Evolutionary conservation across 2,797 vertebrate species (phyloP).

Genomic region (Hozukius guyotensis): DNA sequence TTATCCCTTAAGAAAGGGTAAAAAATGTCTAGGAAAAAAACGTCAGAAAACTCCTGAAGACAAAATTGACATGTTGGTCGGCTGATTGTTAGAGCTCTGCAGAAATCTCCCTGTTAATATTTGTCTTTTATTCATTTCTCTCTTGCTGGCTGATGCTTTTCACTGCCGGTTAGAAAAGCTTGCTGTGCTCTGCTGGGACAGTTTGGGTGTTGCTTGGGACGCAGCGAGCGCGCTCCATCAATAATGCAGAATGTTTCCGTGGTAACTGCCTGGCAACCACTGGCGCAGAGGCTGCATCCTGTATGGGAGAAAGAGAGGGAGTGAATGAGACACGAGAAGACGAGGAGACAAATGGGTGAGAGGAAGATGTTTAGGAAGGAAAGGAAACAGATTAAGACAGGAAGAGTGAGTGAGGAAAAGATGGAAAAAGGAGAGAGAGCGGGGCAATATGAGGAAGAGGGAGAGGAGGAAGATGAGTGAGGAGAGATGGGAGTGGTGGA

Average conservation of each 20-base stretch:
- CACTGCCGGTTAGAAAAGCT: slow-evolving; percentile 23
- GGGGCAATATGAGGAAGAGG: not conserved
- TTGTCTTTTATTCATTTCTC: not conserved
- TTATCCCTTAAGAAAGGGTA: not conserved
- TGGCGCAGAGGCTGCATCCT: slow-evolving; percentile 51
- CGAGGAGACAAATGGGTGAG: slow-evolving; percentile 23
- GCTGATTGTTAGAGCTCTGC: not conserved
- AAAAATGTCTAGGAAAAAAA: not conserved
- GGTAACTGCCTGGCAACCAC: slow-evolving; percentile 80
- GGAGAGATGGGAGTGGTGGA: not conserved
- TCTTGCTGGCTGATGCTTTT: slow-evolving; percentile 5
- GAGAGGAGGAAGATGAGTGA: not conserved
- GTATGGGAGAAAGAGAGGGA: slow-evolving; percentile 2
- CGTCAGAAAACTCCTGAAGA: not conserved
- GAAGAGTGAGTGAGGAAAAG: not conserved
- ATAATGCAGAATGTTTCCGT: slow-evolving; percentile 83
- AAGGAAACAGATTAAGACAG: slow-evolving; percentile 8
- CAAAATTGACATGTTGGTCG: not conserved
- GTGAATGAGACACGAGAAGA: slow-evolving; percentile 18
- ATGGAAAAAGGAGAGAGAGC: not conserved
- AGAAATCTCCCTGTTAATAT: not conserved
- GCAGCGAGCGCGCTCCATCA: slow-evolving; percentile 68
- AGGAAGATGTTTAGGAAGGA: not conserved
- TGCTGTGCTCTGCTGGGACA: slow-evolving; percentile 62
- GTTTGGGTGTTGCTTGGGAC: slow-evolving; percentile 70